Percentiles rank a stretch among this genome's conserved stretches.
phyloP scores from a whole-genome alignment of 2,797 vertebrate species.

The Pampus argenteus region DNA sequence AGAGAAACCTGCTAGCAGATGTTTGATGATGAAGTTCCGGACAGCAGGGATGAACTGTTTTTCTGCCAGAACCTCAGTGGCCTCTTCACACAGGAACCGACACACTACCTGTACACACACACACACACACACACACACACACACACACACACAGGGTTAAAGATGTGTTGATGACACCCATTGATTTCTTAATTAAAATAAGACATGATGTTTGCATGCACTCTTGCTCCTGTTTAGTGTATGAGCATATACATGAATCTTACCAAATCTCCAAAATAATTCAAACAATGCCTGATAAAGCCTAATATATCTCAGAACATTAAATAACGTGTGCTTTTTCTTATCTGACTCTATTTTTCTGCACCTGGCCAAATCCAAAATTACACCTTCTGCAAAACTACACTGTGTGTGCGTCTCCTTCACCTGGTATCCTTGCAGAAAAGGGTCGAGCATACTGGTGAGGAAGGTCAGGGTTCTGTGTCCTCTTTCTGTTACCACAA shows the following conservation, averaged over 20 bases:
- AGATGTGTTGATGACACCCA: conserved; percentile 29
- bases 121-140: conserved; percentile 1
- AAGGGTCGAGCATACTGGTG: conserved; percentile 87
- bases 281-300: neutral
- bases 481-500: conserved; percentile 86
- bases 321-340: too few relatives aligned
- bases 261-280: neutral
- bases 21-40: conserved; percentile 87
- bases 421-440: conserved; percentile 95
- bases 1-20: conserved; percentile 81
- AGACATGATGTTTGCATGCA: neutral
- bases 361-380: neutral
- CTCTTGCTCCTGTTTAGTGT: neutral
- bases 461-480: conserved; percentile 86
- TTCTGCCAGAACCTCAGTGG: conserved; percentile 84
- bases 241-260: too few relatives aligned
- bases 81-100: conserved; percentile 87
- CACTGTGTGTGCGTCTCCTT: neutral
- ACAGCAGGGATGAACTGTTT: conserved; percentile 88
- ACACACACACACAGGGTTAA: neutral
- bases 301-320: neutral
- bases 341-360: neutral
- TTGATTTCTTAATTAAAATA: neutral
- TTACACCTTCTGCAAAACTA: neutral
- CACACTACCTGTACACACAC: conserved; percentile 94